phyloP scores from a whole-genome alignment of 2,888 invertebrate genomes.

The Saturnia pavonia region DNA sequence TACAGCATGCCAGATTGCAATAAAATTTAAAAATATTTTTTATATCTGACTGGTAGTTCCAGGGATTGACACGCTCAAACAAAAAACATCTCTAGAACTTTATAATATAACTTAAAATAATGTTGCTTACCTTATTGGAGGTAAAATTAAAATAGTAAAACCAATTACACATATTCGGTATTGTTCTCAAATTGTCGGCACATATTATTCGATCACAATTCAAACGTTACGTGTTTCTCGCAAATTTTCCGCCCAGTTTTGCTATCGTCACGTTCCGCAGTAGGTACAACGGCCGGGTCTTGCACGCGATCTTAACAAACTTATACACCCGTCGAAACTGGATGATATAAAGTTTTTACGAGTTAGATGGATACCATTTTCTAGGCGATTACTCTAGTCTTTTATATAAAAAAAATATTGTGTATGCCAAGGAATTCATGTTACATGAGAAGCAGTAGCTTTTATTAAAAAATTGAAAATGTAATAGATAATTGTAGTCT shows the following conservation, averaged over 20 bases:
- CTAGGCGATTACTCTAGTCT: slow-evolving; percentile 1
- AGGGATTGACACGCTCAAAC: no score
- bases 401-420: slow-evolving; percentile 1
- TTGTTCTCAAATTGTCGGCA: slow-evolving; percentile 14
- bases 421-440: no score
- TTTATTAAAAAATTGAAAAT: no score
- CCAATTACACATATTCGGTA: slow-evolving; percentile 1
- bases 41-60: no score
- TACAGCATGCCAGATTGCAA: no score
- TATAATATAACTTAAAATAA: no score
- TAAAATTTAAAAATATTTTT: no score
- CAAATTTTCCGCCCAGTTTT: slow-evolving; percentile 9
- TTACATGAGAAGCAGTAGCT: no score
- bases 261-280: slow-evolving; percentile 10
- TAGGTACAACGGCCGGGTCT: neutral
- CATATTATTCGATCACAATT: slow-evolving; percentile 13
- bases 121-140: no score
- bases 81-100: no score
- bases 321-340: slow-evolving; percentile 10
- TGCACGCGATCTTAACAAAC: slow-evolving; percentile 12
- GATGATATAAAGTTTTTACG: slow-evolving; percentile 4
- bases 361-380: slow-evolving; percentile 5
- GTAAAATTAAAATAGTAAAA: neutral
- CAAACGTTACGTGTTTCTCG: slow-evolving; percentile 6
- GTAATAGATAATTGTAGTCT: no score